Evolutionary conservation across 2,113 vertebrate genomes (phyloP).

Genomic region (Mus musculus): GRCm39 chr5:20129501-20130000

Average conservation of each 20-base stretch:
- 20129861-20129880: constrained; percentile 44
- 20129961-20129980: too few species aligned
- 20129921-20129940: too few species aligned
- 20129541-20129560: background rate
- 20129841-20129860: background rate
- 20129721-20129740: constrained; percentile 30
- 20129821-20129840: background rate
- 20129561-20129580: constrained; percentile 25
- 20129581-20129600: constrained; percentile 52
- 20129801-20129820: constrained; percentile 20
- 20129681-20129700: constrained; percentile 71
- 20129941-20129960: too few species aligned
- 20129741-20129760: background rate
- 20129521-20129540: background rate
- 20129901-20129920: too few species aligned
- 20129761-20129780: background rate
- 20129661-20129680: constrained; percentile 14
- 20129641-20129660: constrained; percentile 62
- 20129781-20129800: background rate
- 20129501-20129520: constrained; percentile 39
- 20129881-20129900: constrained; percentile 13
- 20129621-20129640: constrained; percentile 71
- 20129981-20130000: background rate
- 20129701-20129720: constrained; percentile 52
- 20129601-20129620: constrained; percentile 56